Conservation (phyloP, 2,797 vertebrate species). For the Valencia hispanica region DNA sequence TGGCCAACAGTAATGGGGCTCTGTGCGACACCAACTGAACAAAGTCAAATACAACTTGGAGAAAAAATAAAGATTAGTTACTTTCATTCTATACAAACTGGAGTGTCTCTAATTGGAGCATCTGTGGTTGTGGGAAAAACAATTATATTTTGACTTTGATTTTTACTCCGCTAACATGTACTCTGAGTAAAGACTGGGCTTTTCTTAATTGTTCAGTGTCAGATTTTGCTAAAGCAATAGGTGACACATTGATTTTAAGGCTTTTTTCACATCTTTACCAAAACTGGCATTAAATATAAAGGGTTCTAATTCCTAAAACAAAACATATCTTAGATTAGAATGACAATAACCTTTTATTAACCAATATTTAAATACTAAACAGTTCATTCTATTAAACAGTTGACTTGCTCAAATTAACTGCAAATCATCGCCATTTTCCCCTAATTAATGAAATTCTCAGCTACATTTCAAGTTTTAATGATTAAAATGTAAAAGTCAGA, state of each 20-base stretch:
- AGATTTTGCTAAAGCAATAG: neutral
- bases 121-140: neutral
- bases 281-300: neutral
- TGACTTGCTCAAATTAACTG: neutral
- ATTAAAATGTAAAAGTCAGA: neutral
- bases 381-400: neutral
- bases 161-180: neutral
- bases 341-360: neutral
- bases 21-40: neutral
- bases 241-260: neutral
- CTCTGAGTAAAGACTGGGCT: neutral
- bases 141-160: neutral
- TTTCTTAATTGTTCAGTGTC: neutral
- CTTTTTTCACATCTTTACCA: neutral
- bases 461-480: neutral
- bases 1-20: neutral
- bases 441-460: neutral
- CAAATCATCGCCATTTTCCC: neutral
- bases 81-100: neutral
- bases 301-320: neutral
- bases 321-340: neutral
- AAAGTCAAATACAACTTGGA: neutral
- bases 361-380: neutral
- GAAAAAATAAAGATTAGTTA: neutral
- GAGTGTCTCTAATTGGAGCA: neutral